A percentile compares a stretch with the other conserved stretches of the same genome.
These are phyloP conservation scores for Labroides dimidiatus DNA, from an alignment of 2,797 vertebrate species.

Conservation along the genomic window DNA sequence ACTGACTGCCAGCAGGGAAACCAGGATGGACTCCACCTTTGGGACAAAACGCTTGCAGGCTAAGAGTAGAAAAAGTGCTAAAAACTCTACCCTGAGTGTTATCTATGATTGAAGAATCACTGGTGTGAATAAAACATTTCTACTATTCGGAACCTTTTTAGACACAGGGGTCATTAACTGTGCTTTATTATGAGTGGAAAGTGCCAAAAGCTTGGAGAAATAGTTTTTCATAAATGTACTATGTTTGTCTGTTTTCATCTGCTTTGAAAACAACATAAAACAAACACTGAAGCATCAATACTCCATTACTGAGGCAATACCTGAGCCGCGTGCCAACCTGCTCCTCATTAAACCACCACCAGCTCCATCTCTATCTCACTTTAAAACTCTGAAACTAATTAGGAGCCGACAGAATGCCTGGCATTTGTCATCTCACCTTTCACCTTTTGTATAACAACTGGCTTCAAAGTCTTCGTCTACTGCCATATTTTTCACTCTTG, in stretches of 20 bases:
- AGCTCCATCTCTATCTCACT: constrained; percentile 32
- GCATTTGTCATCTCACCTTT: constrained; percentile 51
- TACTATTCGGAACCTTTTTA: background rate
- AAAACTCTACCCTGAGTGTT: constrained; percentile 3
- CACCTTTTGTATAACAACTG: constrained; percentile 58
- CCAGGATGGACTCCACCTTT: constrained; percentile 25
- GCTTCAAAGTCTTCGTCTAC: constrained; percentile 64
- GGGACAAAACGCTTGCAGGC: constrained; percentile 21
- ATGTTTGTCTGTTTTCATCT: constrained; percentile 11
- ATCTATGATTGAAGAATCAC: background rate
- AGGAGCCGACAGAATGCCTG: constrained; percentile 41
- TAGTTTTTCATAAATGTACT: constrained; percentile 3
- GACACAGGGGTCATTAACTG: background rate
- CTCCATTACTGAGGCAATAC: constrained; percentile 1
- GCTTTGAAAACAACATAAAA: constrained; percentile 24
- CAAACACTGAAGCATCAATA: constrained; percentile 22
- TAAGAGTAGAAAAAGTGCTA: constrained; percentile 3
- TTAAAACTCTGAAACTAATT: constrained; percentile 51
- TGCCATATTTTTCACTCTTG: constrained; percentile 45
- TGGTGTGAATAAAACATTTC: no score
- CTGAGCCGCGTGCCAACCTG: constrained; percentile 40
- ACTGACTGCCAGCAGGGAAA: constrained; percentile 30
- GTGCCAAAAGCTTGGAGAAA: background rate
- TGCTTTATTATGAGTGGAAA: constrained; percentile 11
- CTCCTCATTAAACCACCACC: constrained; percentile 50